A percentile compares a stretch with the other conserved stretches of the same genome.
Conservation (phyloP, 2,113 vertebrate genomes). For the Xerus inauris region DNA sequence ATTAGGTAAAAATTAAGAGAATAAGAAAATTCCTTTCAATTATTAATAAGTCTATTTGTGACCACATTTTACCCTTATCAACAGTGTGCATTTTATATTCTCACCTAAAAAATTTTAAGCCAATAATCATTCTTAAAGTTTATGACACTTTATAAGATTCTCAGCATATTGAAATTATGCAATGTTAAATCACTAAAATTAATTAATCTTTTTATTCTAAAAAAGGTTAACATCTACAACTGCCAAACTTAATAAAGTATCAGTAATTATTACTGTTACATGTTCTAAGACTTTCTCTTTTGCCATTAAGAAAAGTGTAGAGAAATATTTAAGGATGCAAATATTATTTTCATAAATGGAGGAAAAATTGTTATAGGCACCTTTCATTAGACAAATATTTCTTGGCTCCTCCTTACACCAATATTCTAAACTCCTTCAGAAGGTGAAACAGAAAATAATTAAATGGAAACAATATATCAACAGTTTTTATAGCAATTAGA, state of each 20-base stretch:
- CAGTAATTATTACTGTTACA: background rate
- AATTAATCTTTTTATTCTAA: conserved; percentile 28
- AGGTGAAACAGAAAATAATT: background rate
- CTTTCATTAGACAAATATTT: conserved; percentile 51
- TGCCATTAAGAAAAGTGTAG: conserved; percentile 5
- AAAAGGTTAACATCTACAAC: background rate
- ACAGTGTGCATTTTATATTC: conserved; percentile 17
- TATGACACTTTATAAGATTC: conserved; percentile 40
- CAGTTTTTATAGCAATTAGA: conserved; percentile 1
- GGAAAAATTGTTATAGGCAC: background rate
- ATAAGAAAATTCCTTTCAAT: conserved; percentile 31
- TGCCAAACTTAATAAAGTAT: background rate
- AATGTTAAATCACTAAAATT: conserved; percentile 52
- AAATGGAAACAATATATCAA: conserved; percentile 6
- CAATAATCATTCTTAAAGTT: conserved; percentile 33
- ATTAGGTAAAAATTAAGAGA: conserved; percentile 7
- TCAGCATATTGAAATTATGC: conserved; percentile 22
- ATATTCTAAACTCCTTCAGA: conserved; percentile 24
- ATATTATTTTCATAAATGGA: conserved; percentile 20
- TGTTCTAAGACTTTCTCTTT: conserved; percentile 18
- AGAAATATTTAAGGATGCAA: conserved; percentile 41
- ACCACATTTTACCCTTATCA: background rate
- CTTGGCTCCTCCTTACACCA: background rate
- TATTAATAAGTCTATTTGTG: conserved; percentile 10
- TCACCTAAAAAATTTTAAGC: background rate